Base-by-base conservation (phyloP, 2,113 vertebrate genomes). In the Tupaia chinensis region DNA sequence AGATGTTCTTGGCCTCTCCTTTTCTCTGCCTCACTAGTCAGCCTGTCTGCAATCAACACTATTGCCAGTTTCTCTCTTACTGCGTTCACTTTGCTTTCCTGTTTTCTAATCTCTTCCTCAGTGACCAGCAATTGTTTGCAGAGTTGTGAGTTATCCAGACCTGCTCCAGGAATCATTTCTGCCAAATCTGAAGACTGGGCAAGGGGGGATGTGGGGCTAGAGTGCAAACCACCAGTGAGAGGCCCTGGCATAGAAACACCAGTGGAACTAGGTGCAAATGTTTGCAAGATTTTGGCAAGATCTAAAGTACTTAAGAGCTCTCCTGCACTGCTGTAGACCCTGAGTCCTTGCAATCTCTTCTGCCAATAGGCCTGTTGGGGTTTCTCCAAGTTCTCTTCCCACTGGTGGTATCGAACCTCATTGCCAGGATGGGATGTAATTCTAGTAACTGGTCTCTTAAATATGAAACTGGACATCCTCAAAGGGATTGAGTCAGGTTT, bases 351-450 rank as follows among this genome's bases (percentile, higher is more conserved):
- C 14, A 97, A 68, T 53, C 97, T 95, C 84, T 85, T 96, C 72
- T 97, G 97, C 95, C 96, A 95, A 77, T 13, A 94, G 13, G 93
- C 22, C 61, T 97, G 97, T 0, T 95, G 96, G 6, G 97, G 97
- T 27, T 95, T 96, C 1, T 92, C 87, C 88, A 97, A 8, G n/a
- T n/a, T 95, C 58, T 95, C 96, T 58, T 97, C 95, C 97, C 96
- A 95, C 0, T 80, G 88, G 25, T 95, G 56, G 44, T 11, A 94
- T 29, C 97, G 90, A 70, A 97, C 93, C 85, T 97, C 92, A 58
- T 93, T 97, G 68, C 73, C 54, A 54, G n/a, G 68, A 73, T 97
- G 85, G 27, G 94, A 78, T 58, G 94, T 92, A 22, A 97, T 90
- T 66, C 34, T 96, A 27, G 97, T 97, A 25, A 97, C 96, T 53